Evolutionary conservation across 2,797 vertebrate species (phyloP), one percentile per base, ranked within the genome.

Genomic region (Cirrhinus mrigala): DNA sequence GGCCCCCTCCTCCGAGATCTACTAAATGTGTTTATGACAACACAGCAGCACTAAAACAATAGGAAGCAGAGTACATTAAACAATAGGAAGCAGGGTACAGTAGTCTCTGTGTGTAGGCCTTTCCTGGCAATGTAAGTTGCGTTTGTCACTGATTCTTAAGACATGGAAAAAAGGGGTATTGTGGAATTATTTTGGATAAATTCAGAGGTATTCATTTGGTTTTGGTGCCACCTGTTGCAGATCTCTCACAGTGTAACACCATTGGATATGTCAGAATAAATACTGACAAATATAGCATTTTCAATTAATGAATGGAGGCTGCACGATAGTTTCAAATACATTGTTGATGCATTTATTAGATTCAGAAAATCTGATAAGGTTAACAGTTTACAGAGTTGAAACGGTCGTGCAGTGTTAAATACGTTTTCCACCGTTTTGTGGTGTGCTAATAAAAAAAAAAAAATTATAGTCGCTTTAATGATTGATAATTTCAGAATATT

Each of bases 21-120:
- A 12, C 79, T 88, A 87, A 88, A 83, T 62, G 44, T 74, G 40
- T 86, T 88, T 83, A 87, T 85, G 90, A 87, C 86, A 86, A 89
- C 77, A 85, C 81, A 87, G 75, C 87, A 77, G 78, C 87, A 81
- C 68, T 83, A 86, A 83, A 89, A 64, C 81, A 83, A 84, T 83
- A 83, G 74, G 37, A 81, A 76, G 81, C n/a, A 52, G 54, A 86
- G 56, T 83, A 56, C 70, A 79, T 88, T 76, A 64, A 89, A 64
- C 81, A 83, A 82, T 68, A 82, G 73, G 44, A 79, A 71, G 78
- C 29, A 44, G 62, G 82, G 70, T 81, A 33, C 73, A 82, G 84
- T 74, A 56, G 33, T 86, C 50, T 80, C 56, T 58, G 15, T 10
- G 24, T 80, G 40, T 54, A 40, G 56, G 64, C 24, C 18, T 52